These are phyloP conservation scores for Melinaea menophilus DNA, from an alignment of 2,888 invertebrate genomes.

Conservation along the genomic window DNA sequence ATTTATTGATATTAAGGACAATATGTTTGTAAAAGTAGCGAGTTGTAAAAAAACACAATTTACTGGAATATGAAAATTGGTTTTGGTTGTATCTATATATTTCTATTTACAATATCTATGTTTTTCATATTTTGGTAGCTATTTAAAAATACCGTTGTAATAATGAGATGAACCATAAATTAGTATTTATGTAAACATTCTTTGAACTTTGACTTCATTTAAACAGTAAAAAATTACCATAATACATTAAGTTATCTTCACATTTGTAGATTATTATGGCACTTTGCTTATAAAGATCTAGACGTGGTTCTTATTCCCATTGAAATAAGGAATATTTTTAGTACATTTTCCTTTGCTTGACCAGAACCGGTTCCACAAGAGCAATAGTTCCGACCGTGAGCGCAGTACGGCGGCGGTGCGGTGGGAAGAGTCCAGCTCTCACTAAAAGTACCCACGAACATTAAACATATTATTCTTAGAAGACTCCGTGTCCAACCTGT, in stretches of 20 bases:
- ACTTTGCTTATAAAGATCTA: slow-evolving; percentile 1
- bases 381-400: slow-evolving; percentile 53
- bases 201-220: slow-evolving; percentile 26
- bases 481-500: slow-evolving; percentile 39
- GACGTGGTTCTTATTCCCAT: neutral
- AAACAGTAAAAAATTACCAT: slow-evolving; percentile 26
- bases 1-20: too few relatives aligned
- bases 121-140: slow-evolving; percentile 20
- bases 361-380: slow-evolving; percentile 59
- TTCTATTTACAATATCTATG: neutral
- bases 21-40: too few relatives aligned
- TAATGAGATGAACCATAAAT: slow-evolving; percentile 27
- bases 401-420: slow-evolving; percentile 51
- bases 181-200: slow-evolving; percentile 30
- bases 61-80: too few relatives aligned
- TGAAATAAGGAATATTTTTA: slow-evolving; percentile 16
- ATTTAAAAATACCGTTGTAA: slow-evolving; percentile 18
- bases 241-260: slow-evolving; percentile 26
- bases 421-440: slow-evolving; percentile 54
- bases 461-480: slow-evolving; percentile 58
- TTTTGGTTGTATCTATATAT: neutral
- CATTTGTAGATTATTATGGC: slow-evolving; percentile 15
- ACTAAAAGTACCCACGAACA: slow-evolving; percentile 72
- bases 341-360: slow-evolving; percentile 20
- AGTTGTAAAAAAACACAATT: slow-evolving; percentile 4